Evolutionary conservation across 2,797 vertebrate genomes (phyloP), one percentile per base, ranked within the genome.

Genomic region (Falco biarmicus): DNA sequence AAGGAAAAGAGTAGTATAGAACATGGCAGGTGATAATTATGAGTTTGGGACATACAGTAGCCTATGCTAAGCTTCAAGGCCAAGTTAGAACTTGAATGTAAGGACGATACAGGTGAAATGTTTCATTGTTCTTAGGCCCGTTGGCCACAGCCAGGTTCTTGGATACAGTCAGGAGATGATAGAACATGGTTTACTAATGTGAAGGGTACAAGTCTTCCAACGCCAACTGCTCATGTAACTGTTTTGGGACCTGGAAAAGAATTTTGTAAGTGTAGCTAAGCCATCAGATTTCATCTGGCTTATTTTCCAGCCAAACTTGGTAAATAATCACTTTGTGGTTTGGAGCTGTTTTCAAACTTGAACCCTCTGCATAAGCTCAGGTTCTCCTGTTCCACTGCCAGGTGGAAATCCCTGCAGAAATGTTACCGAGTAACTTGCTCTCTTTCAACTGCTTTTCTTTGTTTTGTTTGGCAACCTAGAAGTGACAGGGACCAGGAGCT

Each of bases 321-420:
- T 73, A 83, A 84, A 41, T 51, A 90, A 64, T 61, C 5, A 10
- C 15, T 77, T 61, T 41, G 63, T 73, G 87, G 54, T 79, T 95
- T 87, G 63, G 63, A 90, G 25, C 28, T 53, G 13, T 75, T 95
- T 93, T 57, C 2, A 2, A 75, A 48, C 22, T 75, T 60, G 63
- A 94, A 74, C 51, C 14, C 12, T 70, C 47, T 1, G 3, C 11
- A 6, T 51, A 81, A 65, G 25, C 28, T 81, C 15, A 59, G 31
- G 15, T 88, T 93, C 50, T 39, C 60, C 34, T 63, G 29, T 76
- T 84, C 18, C 11, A 16, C 17, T 90, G 78, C 77, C 66, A 74
- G 66, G 77, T 48, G 39, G 66, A 93, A 96, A 94, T 86, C 48
- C 14, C 39, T 82, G 85, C 21, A 82, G 80, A 90, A 79, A 65